Evolutionary conservation across 1,140 invertebrate genomes (phyloP).

Genomic region (Orchestia grillus): DNA sequence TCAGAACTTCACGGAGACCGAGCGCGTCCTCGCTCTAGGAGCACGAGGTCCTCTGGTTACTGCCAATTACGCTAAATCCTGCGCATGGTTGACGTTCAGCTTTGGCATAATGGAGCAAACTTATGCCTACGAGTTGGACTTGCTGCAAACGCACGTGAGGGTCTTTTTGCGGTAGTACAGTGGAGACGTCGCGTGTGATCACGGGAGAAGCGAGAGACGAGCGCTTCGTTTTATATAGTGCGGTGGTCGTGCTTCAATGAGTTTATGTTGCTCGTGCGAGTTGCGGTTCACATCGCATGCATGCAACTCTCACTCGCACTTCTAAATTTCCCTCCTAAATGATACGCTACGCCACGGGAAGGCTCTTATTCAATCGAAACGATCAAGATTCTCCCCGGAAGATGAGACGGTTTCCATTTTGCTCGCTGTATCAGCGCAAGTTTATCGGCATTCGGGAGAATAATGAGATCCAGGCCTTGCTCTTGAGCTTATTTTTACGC

Average conservation of each 20-base stretch:
- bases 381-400: background rate
- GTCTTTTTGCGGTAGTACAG: background rate
- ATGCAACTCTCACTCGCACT: conserved; percentile 19
- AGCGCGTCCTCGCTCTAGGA: background rate
- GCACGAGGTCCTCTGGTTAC: background rate
- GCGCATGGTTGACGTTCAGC: background rate
- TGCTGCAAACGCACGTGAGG: background rate
- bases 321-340: conserved; percentile 17
- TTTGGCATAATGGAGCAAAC: background rate
- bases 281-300: conserved; percentile 23
- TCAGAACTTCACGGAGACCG: conserved; percentile 23
- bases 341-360: background rate
- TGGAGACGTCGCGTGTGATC: background rate
- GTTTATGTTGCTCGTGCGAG: background rate
- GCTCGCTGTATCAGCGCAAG: background rate
- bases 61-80: background rate
- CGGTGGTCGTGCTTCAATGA: background rate
- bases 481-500: conserved; percentile 10
- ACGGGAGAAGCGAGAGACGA: background rate
- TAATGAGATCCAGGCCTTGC: background rate
- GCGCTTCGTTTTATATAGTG: background rate
- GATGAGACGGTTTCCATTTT: background rate
- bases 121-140: background rate
- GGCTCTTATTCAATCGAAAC: conserved; percentile 6
- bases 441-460: background rate